These are phyloP conservation scores for Acanthococcus lagerstroemiae DNA, from an alignment of 2,888 invertebrate species.

Conservation along the genomic window DNA sequence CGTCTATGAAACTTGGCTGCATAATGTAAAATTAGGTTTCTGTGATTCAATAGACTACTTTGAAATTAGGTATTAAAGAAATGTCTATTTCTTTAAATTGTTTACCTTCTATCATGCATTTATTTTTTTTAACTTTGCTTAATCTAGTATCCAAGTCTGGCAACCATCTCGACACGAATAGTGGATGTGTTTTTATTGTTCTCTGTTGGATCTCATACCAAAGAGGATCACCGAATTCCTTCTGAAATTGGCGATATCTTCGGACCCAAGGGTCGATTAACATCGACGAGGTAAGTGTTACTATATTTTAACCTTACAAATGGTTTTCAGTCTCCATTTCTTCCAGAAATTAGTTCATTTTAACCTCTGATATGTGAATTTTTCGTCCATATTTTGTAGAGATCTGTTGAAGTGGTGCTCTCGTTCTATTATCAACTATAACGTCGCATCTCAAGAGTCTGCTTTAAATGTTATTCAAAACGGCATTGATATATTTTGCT, in stretches of 20 bases:
- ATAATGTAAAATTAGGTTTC: too few relatives aligned
- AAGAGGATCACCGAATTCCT: neutral
- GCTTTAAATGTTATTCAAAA: constrained; percentile 70
- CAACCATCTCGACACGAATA: constrained; percentile 63
- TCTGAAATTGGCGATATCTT: constrained; percentile 38
- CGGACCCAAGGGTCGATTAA: constrained; percentile 51
- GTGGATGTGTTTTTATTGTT: constrained; percentile 75
- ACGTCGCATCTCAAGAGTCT: constrained; percentile 58
- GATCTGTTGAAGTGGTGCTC: constrained; percentile 89
- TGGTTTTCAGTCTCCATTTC: neutral
- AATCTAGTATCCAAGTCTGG: constrained; percentile 58
- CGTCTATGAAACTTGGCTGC: too few relatives aligned
- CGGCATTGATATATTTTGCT: constrained; percentile 83
- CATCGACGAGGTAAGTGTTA: constrained; percentile 49
- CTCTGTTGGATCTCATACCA: constrained; percentile 49
- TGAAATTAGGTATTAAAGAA: too few relatives aligned
- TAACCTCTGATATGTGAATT: neutral
- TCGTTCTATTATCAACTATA: constrained; percentile 62
- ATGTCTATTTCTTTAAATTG: too few relatives aligned
- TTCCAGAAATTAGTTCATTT: neutral
- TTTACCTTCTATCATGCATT: neutral
- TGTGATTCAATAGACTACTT: too few relatives aligned
- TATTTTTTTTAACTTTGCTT: too few relatives aligned
- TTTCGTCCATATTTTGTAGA: constrained; percentile 42
- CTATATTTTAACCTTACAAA: neutral